A percentile compares a stretch with the other conserved stretches of the same genome.
These are phyloP conservation scores for Selenia dentaria DNA, from an alignment of 2,888 invertebrate genomes.

Conservation along the genomic window DNA sequence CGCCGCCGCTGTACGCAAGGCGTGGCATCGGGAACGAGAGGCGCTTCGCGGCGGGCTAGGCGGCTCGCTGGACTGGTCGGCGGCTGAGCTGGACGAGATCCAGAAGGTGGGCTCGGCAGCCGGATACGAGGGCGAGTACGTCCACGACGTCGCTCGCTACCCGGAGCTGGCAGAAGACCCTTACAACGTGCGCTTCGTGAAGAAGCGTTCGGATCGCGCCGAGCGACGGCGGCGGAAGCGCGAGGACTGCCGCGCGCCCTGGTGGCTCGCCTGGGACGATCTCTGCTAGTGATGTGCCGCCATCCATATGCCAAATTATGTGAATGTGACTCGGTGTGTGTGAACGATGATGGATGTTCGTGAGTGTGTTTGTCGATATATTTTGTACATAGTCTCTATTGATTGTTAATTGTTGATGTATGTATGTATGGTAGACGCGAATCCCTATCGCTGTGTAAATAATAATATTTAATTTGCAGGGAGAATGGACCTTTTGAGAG, in stretches of 20 bases:
- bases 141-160: slow-evolving; percentile 94
- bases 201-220: slow-evolving; percentile 89
- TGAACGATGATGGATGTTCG: slow-evolving; percentile 68
- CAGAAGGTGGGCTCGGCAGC: slow-evolving; percentile 92
- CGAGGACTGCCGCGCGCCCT: slow-evolving; percentile 74
- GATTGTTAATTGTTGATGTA: slow-evolving; percentile 85
- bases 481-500: slow-evolving; percentile 85
- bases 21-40: slow-evolving; percentile 97
- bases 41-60: slow-evolving; percentile 91
- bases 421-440: slow-evolving; percentile 83
- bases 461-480: slow-evolving; percentile 83
- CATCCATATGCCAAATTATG: slow-evolving; percentile 80
- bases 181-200: slow-evolving; percentile 95
- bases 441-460: slow-evolving; percentile 84
- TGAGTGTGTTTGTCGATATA: slow-evolving; percentile 70
- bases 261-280: slow-evolving; percentile 78
- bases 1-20: slow-evolving; percentile 93
- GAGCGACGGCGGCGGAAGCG: slow-evolving; percentile 90
- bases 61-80: slow-evolving; percentile 93
- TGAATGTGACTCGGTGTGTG: slow-evolving; percentile 68
- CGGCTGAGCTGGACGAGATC: slow-evolving; percentile 95
- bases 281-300: slow-evolving; percentile 79
- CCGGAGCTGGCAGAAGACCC: slow-evolving; percentile 98
- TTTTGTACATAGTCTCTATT: slow-evolving; percentile 84
- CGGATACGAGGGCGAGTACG: slow-evolving; percentile 96